phyloP scores from a whole-genome alignment of 2,888 invertebrate species.

The Nephrocerus scutellatus region DNA sequence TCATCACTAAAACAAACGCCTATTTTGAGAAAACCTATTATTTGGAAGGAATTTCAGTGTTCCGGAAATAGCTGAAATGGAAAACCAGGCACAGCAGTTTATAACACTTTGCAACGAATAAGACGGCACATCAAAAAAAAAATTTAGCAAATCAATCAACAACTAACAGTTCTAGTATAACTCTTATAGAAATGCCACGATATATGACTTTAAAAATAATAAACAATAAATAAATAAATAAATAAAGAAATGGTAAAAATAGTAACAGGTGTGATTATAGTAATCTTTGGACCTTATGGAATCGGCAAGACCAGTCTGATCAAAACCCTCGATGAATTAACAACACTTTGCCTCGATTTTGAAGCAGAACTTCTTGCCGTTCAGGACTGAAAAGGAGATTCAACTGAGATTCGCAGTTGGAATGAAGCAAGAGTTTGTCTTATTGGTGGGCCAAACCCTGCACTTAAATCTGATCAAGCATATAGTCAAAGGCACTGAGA shows the following conservation, averaged over 20 bases:
- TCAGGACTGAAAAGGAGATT: conserved; percentile 4
- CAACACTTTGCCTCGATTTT: conserved; percentile 5
- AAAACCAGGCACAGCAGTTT: neutral
- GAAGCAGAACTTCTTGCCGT: conserved; percentile 4
- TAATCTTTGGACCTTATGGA: conserved; percentile 3
- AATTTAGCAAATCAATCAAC: neutral
- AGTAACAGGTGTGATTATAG: neutral
- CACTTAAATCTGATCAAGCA: conserved; percentile 3
- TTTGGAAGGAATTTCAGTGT: too few species aligned
- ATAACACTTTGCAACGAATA: neutral
- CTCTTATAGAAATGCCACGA: neutral
- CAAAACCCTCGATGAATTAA: conserved; percentile 1
- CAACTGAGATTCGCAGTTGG: conserved; percentile 1
- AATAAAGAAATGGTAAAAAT: neutral
- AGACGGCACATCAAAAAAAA: neutral
- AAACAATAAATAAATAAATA: neutral
- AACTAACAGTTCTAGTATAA: neutral
- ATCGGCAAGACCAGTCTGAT: conserved; percentile 1
- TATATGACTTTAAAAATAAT: neutral
- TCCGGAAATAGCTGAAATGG: neutral
- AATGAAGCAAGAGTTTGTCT: conserved; percentile 4
- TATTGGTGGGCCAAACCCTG: conserved; percentile 2
- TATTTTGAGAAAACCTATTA: too few species aligned
- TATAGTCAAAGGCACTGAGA: conserved; percentile 3
- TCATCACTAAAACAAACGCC: too few species aligned